Evolutionary conservation across 2,888 invertebrate species (phyloP).

Genomic region (Cheilosia impressa): DNA sequence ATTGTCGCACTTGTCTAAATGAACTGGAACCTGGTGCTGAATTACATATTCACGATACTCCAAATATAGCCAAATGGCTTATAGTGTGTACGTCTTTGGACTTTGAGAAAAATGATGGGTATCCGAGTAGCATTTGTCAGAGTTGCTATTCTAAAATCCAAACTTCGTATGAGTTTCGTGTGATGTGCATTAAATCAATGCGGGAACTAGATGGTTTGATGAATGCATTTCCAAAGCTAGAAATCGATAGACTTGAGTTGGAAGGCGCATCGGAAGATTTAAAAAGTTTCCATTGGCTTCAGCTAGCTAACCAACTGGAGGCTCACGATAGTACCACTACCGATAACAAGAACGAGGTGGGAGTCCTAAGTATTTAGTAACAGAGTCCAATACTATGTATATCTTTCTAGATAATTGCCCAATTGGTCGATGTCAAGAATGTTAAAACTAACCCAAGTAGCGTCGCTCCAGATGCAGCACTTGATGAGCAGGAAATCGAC

Average conservation of each 20-base stretch:
- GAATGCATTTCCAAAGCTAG: conserved; percentile 50
- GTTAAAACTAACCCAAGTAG: neutral
- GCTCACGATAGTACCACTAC: neutral
- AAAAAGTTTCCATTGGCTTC: conserved; percentile 50
- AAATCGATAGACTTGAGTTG: conserved; percentile 58
- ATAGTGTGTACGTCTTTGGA: conserved; percentile 53
- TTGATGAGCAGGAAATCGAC: conserved; percentile 68
- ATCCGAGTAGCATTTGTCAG: conserved; percentile 78
- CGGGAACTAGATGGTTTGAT: conserved; percentile 64
- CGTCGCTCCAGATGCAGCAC: conserved; percentile 3
- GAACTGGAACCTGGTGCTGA: conserved; percentile 52
- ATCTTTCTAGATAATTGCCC: conserved; percentile 7
- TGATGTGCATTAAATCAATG: conserved; percentile 79
- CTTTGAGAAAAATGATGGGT: conserved; percentile 66
- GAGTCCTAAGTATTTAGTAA: neutral
- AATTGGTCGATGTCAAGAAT: neutral
- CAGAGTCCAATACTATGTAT: neutral
- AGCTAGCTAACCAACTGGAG: conserved; percentile 47
- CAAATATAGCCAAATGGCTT: conserved; percentile 72
- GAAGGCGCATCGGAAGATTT: conserved; percentile 46
- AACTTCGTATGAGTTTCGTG: conserved; percentile 79
- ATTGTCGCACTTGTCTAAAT: conserved; percentile 76
- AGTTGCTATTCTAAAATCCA: conserved; percentile 78
- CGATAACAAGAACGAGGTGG: conserved; percentile 47
- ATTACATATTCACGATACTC: conserved; percentile 62